A percentile compares a stretch with the other conserved stretches of the same genome.
Conservation (phyloP, 2,888 invertebrate genomes). For the Eupsilia transversa region DNA sequence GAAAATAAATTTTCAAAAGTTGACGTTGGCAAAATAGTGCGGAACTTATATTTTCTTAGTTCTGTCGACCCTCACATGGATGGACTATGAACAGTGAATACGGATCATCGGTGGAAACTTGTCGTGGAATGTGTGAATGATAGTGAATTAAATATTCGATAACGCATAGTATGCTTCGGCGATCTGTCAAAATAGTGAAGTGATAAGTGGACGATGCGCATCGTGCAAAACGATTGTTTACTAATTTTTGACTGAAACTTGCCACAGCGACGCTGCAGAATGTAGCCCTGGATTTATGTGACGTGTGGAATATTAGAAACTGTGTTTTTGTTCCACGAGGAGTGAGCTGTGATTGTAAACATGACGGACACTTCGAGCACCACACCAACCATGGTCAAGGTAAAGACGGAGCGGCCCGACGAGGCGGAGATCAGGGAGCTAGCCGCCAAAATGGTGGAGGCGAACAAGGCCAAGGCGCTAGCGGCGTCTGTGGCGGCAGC, state of each 20-base stretch:
- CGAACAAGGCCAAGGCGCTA: conserved; percentile 92
- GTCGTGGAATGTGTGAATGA: conserved; percentile 67
- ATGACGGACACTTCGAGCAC: conserved; percentile 77
- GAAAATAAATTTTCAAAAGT: conserved; percentile 80
- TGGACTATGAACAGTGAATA: conserved; percentile 63
- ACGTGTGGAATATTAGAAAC: conserved; percentile 50
- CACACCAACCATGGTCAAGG: conserved; percentile 82
- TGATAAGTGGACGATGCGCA: conserved; percentile 78
- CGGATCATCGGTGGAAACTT: conserved; percentile 66
- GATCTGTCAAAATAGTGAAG: conserved; percentile 84
- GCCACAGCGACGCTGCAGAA: conserved; percentile 76
- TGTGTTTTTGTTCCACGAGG: conserved; percentile 48
- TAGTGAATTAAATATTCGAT: conserved; percentile 64
- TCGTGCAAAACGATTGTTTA: conserved; percentile 81
- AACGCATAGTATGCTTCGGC: conserved; percentile 64
- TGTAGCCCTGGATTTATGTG: conserved; percentile 78
- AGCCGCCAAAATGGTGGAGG: conserved; percentile 96
- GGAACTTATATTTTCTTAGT: conserved; percentile 77
- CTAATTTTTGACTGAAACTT: conserved; percentile 79
- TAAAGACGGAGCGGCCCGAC: conserved; percentile 94
- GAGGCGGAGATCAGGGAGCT: conserved; percentile 96
- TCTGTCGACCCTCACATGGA: conserved; percentile 76
- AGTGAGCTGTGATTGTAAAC: conserved; percentile 66
- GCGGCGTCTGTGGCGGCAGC: conserved; percentile 88
- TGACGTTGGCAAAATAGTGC: conserved; percentile 73